Evolutionary conservation across 1,140 invertebrate species (phyloP).

Genomic region (Drosophila obscura): DNA sequence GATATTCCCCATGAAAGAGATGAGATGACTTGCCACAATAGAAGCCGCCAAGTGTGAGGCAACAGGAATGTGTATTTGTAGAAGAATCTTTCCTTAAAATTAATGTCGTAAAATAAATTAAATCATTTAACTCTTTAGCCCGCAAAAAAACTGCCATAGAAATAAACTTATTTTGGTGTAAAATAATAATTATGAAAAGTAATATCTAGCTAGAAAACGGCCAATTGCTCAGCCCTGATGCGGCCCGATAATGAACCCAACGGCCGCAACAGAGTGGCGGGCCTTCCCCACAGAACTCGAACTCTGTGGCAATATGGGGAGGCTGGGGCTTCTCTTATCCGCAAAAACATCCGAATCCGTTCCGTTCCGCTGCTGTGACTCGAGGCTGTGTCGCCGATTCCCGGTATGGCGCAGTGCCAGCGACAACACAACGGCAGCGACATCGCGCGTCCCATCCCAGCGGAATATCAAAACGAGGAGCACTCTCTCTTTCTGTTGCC

Average conservation of each 20-base stretch:
- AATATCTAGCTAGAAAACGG: conserved; percentile 15
- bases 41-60: not conserved
- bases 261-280: conserved; percentile 12
- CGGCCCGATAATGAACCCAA: conserved; percentile 39
- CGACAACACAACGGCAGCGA: conserved; percentile 28
- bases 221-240: conserved; percentile 25
- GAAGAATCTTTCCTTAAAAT: not conserved
- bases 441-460: conserved; percentile 33
- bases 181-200: not conserved
- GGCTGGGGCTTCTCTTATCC: conserved; percentile 55
- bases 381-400: conserved; percentile 27
- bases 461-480: conserved; percentile 16
- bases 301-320: conserved; percentile 31
- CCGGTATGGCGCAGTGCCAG: conserved; percentile 56
- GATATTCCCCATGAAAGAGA: conserved; percentile 3
- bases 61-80: not conserved
- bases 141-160: too few species aligned
- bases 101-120: too few species aligned
- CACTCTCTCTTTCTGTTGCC: too few species aligned
- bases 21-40: not conserved
- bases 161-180: too few species aligned
- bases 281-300: conserved; percentile 29
- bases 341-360: conserved; percentile 50
- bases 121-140: too few species aligned
- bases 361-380: conserved; percentile 16